These are phyloP conservation scores for Coregonus sp. DNA, from an alignment of 2,797 vertebrate species.

Conservation along the genomic window DNA sequence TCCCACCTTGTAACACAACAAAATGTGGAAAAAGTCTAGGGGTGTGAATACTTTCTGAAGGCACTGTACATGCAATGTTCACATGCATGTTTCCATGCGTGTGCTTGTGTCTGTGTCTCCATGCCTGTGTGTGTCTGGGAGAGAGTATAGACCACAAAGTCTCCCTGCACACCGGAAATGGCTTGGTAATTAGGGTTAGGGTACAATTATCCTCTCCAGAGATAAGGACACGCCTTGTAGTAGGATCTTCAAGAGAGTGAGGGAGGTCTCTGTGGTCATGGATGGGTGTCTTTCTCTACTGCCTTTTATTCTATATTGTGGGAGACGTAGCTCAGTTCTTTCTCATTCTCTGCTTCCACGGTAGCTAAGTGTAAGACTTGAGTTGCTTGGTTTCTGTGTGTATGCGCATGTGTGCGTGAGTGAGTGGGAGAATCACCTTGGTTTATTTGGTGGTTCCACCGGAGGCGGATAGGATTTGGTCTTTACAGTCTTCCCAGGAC, in stretches of 20 bases:
- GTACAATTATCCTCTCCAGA: constrained; percentile 56
- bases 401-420: too few species aligned
- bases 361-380: constrained; percentile 8
- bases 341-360: background rate
- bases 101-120: background rate
- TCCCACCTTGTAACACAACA: too few species aligned
- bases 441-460: constrained; percentile 65
- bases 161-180: constrained; percentile 58
- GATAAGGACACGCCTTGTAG: constrained; percentile 63
- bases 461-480: constrained; percentile 65
- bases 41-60: too few species aligned
- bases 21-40: too few species aligned
- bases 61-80: constrained; percentile 8
- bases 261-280: background rate
- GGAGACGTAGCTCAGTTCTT: background rate
- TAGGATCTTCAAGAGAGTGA: constrained; percentile 35
- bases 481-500: constrained; percentile 58
- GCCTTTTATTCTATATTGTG: background rate
- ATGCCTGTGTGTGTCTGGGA: constrained; percentile 9
- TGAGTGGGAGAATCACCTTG: too few species aligned
- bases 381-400: constrained; percentile 3
- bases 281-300: background rate
- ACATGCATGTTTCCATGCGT: background rate
- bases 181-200: constrained; percentile 48
- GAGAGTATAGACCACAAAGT: constrained; percentile 21